phyloP scores from a whole-genome alignment of 2,797 vertebrate genomes.

The Oreonectes daqikongensis region DNA sequence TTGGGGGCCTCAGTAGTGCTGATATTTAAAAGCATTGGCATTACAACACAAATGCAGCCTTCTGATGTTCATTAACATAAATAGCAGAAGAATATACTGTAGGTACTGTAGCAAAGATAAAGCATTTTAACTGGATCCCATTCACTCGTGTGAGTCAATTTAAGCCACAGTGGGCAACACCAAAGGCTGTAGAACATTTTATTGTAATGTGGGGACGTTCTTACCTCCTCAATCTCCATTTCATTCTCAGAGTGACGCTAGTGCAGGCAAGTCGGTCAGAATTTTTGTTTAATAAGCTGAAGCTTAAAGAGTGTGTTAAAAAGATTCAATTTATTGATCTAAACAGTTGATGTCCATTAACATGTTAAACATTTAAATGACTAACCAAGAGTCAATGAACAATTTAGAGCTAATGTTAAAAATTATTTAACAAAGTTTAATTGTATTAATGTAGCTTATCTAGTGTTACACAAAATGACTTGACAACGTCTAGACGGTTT shows the following conservation, averaged over 20 bases:
- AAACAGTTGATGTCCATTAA: slow-evolving; percentile 88
- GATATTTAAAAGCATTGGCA: slow-evolving; percentile 89
- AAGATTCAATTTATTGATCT: slow-evolving; percentile 91
- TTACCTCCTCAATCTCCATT: slow-evolving; percentile 99
- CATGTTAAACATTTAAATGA: slow-evolving; percentile 90
- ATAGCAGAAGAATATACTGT: slow-evolving; percentile 66
- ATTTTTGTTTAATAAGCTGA: slow-evolving; percentile 95
- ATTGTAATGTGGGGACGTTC: slow-evolving; percentile 87
- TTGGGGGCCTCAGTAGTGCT: slow-evolving; percentile 88
- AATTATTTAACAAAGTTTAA: slow-evolving; percentile 89
- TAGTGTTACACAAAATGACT: slow-evolving; percentile 87
- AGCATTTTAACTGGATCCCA: slow-evolving; percentile 83
- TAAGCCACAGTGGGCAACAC: slow-evolving; percentile 81
- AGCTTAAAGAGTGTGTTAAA: slow-evolving; percentile 93
- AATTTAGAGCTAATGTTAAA: slow-evolving; percentile 89
- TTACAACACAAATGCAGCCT: slow-evolving; percentile 88
- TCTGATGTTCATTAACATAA: slow-evolving; percentile 84
- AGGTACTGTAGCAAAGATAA: slow-evolving; percentile 85
- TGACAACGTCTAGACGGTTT: slow-evolving; percentile 82
- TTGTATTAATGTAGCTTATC: slow-evolving; percentile 89
- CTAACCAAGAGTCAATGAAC: slow-evolving; percentile 88
- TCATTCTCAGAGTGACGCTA: slow-evolving; percentile 94
- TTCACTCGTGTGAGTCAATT: slow-evolving; percentile 84
- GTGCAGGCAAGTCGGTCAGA: slow-evolving; percentile 93
- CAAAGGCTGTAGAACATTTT: slow-evolving; percentile 87